Base-by-base conservation (phyloP, 1,140 invertebrate species). In the Tigriopus japonicus region DNA sequence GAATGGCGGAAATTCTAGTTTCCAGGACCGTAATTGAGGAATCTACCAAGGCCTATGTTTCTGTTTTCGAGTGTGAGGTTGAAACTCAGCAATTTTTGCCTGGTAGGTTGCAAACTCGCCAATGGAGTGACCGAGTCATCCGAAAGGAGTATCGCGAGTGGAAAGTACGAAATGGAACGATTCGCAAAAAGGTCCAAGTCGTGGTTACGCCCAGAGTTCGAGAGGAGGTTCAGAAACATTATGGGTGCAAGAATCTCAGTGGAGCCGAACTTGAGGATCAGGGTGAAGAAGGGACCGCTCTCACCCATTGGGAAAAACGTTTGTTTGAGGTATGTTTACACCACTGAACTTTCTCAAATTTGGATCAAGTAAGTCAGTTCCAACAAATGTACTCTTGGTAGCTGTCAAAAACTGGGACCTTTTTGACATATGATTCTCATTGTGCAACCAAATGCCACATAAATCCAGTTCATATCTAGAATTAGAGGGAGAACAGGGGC, bases 221-320 rank as follows among this genome's bases (percentile, higher is more conserved):
- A 24, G 24, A 60, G 42, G 28, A 78, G 67, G 89, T 89, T 10
- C 75, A 87, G 35, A 74, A 78, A 14, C 94, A 98, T 72, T 99
- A 98, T 69, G 81, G 85, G 69, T 99, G 95, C 71, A 74, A 80
- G 0, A 74, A 77, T 54, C 71, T 99, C 21, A 93, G 97, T 75
- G 95, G 95, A 0, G 95, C 93, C 1, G 95, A 99, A 71, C 71
- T 98, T 41, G 95, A 98, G 75, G 90, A 98, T 74, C 95, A 98
- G 75, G 93, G 93, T 0, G 89, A 87, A 62, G 87, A 97, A 67
- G 95, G 95, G 10, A 98, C 95, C 0, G 85, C 86, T 0, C 73
- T 98, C 10, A 98, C 94, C 1, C 95, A 99, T 71, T 98, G 94
- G 93, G 94, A 98, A 72, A 98, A 98, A 69, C 72, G 94, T 56